phyloP scores from a whole-genome alignment of 1,140 invertebrate genomes.

The Caenorhabditis brenneri region DNA sequence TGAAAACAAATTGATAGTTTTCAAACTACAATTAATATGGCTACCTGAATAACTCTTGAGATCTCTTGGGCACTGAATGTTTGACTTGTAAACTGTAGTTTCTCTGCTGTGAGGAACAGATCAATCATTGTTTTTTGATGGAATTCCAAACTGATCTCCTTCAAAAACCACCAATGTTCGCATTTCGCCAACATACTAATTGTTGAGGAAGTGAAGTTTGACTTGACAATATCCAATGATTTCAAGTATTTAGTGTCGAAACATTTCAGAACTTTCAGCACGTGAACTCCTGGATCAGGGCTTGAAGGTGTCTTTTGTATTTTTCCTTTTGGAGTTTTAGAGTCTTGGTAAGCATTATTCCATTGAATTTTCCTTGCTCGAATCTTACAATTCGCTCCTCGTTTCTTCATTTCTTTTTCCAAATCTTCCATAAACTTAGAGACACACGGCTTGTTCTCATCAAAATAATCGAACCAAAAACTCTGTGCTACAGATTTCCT shows the following conservation, averaged over 20 bases:
- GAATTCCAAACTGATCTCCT: conserved; percentile 8
- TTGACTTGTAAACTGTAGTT: background rate
- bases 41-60: background rate
- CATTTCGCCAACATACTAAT: background rate
- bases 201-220: background rate
- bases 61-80: background rate
- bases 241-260: background rate
- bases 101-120: conserved; percentile 3
- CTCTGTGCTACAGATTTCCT: background rate
- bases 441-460: conserved; percentile 8
- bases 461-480: conserved; percentile 12
- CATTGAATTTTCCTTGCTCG: conserved; percentile 12
- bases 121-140: conserved; percentile 3
- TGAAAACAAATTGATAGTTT: background rate
- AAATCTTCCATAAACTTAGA: background rate
- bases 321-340: background rate
- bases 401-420: background rate
- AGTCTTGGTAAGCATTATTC: background rate
- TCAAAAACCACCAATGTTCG: background rate
- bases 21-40: no score
- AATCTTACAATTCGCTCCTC: background rate
- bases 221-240: conserved; percentile 15
- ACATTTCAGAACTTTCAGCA: background rate
- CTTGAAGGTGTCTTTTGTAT: background rate
- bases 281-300: background rate